These are phyloP conservation scores for Papilio glaucus DNA, from an alignment of 1,140 invertebrate genomes.

Conservation along the genomic window DNA sequence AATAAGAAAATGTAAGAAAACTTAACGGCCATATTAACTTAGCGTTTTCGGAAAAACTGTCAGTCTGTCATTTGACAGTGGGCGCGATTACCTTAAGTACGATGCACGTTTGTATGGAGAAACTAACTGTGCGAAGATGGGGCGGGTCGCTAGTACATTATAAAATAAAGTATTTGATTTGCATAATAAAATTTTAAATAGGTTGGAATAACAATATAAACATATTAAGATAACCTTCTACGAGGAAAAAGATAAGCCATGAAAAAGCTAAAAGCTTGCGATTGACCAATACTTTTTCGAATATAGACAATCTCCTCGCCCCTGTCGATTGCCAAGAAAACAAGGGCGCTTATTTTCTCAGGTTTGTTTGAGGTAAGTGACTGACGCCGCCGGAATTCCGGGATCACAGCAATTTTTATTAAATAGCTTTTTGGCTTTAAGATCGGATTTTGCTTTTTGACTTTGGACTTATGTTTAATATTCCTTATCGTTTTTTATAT, in stretches of 20 bases:
- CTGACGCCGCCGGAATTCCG: conserved; percentile 44
- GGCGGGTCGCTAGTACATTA: too few species aligned
- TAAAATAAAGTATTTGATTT: too few species aligned
- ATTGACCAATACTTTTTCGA: conserved; percentile 2
- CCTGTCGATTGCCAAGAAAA: conserved; percentile 42
- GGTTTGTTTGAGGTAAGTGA: conserved; percentile 59
- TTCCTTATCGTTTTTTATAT: background rate
- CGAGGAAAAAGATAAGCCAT: background rate
- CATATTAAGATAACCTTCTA: too few species aligned
- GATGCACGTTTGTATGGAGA: too few species aligned
- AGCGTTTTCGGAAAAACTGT: too few species aligned
- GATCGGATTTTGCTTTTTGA: background rate
- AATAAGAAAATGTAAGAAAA: too few species aligned
- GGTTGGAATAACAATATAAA: too few species aligned
- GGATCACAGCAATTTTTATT: conserved; percentile 42
- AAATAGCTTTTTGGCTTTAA: conserved; percentile 23
- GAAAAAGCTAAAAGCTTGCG: conserved; percentile 1
- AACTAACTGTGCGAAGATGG: too few species aligned
- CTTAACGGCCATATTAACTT: too few species aligned
- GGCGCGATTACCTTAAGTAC: too few species aligned
- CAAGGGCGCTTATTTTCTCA: conserved; percentile 58
- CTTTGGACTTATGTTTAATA: background rate
- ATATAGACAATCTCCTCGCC: conserved; percentile 31
- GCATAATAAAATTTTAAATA: too few species aligned
- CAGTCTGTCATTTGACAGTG: too few species aligned